These are phyloP conservation scores for Macrotis lagotis DNA, from an alignment of 2,113 vertebrate genomes.

Conservation along the genomic window DNA sequence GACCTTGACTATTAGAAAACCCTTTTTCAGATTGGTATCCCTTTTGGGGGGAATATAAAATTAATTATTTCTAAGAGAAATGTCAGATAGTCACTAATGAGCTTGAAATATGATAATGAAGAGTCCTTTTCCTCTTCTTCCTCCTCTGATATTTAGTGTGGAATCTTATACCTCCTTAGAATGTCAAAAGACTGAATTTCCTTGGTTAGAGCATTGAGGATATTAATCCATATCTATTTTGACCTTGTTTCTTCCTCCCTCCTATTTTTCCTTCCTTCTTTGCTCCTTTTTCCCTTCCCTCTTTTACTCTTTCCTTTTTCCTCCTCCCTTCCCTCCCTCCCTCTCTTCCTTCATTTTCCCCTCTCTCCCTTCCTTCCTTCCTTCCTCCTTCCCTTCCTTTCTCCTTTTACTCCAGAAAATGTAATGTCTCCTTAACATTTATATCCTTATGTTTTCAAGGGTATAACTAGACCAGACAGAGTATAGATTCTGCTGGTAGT, in stretches of 20 bases:
- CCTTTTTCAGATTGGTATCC: constrained; percentile 44
- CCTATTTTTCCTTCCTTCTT: background rate
- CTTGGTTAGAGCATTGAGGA: background rate
- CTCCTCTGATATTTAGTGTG: background rate
- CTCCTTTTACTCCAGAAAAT: background rate
- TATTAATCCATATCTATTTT: background rate
- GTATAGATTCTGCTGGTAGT: background rate
- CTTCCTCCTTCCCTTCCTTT: background rate
- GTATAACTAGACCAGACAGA: background rate
- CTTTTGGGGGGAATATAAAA: constrained; percentile 28
- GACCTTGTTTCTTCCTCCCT: background rate
- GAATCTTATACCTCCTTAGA: background rate
- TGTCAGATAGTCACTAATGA: constrained; percentile 25
- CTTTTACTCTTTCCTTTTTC: background rate
- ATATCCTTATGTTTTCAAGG: too few relatives aligned
- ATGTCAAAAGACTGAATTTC: background rate
- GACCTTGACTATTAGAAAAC: constrained; percentile 55
- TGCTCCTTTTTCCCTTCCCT: background rate
- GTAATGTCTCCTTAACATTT: too few relatives aligned
- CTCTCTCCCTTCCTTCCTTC: background rate
- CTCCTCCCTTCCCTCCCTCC: background rate
- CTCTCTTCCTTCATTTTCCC: too few relatives aligned
- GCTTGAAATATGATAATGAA: background rate
- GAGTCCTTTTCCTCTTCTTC: background rate
- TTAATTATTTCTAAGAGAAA: constrained; percentile 50